Conservation (phyloP, 2,888 invertebrate genomes). For the Dendrolimus houi region DNA sequence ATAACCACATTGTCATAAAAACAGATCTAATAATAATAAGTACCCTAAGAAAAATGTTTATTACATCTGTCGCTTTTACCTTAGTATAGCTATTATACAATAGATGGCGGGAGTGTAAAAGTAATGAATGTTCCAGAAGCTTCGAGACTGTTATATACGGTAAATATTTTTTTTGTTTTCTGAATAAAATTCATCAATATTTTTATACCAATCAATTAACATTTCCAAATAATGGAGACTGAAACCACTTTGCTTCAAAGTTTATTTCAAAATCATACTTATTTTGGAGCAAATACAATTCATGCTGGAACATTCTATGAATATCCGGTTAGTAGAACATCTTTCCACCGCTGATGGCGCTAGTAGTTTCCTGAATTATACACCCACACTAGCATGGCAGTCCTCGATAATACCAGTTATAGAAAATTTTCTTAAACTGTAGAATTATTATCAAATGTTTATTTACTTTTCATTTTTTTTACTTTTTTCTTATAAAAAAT, state of each 20-base stretch:
- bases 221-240: background rate
- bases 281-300: slow-evolving; percentile 11
- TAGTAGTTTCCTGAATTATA: slow-evolving; percentile 27
- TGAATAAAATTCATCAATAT: slow-evolving; percentile 16
- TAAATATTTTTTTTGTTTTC: slow-evolving; percentile 7
- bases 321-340: slow-evolving; percentile 38
- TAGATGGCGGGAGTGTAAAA: slow-evolving; percentile 21
- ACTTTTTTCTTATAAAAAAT: no score
- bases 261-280: slow-evolving; percentile 15
- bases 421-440: background rate
- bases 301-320: slow-evolving; percentile 49
- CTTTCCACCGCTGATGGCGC: slow-evolving; percentile 36
- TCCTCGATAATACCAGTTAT: background rate
- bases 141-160: slow-evolving; percentile 46
- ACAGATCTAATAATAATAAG: no score
- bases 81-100: slow-evolving; percentile 25
- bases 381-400: background rate
- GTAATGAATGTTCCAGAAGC: slow-evolving; percentile 33
- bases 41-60: slow-evolving; percentile 34
- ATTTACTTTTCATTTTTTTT: no score
- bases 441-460: no score
- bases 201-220: background rate
- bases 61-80: slow-evolving; percentile 10
- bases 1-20: no score
- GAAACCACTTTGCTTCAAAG: background rate